A percentile compares a stretch with the other conserved stretches of the same genome.
Conservation (phyloP, 1,140 invertebrate species). For the Doryteuthis pealeii region DNA sequence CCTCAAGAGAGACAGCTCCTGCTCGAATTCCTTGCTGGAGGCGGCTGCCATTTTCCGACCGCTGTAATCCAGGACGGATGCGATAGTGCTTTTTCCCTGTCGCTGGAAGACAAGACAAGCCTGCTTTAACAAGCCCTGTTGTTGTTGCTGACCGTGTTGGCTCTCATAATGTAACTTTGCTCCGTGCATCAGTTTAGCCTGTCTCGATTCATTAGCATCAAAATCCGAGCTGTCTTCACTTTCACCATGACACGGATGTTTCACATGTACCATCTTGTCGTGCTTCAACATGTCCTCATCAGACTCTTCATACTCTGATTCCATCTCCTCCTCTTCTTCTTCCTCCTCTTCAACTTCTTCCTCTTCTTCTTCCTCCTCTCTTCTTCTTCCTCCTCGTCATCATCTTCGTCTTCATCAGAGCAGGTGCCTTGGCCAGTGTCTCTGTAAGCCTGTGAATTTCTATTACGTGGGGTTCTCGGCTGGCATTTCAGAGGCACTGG, state of each 20-base stretch:
- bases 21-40: conserved; percentile 12
- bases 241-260: conserved; percentile 33
- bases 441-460: background rate
- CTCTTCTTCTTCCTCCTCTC: conserved; percentile 31
- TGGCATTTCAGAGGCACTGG: conserved; percentile 6
- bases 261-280: conserved; percentile 37
- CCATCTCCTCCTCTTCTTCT: conserved; percentile 44
- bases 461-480: background rate
- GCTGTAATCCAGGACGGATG: background rate
- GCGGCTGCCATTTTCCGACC: background rate
- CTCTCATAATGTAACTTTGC: conserved; percentile 15
- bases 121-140: conserved; percentile 10
- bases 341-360: conserved; percentile 40
- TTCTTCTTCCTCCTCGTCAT: conserved; percentile 33
- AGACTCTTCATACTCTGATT: conserved; percentile 45
- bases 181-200: conserved; percentile 11
- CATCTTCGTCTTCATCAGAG: conserved; percentile 14
- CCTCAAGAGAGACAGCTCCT: background rate
- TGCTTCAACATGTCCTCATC: conserved; percentile 48
- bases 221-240: conserved; percentile 50
- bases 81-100: conserved; percentile 14
- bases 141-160: conserved; percentile 24
- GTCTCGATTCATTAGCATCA: conserved; percentile 23
- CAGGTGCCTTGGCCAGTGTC: conserved; percentile 1
- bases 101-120: conserved; percentile 28